Conservation (phyloP, 92 coral and sea anemone species). For the Epizoanthus scotinus region DNA sequence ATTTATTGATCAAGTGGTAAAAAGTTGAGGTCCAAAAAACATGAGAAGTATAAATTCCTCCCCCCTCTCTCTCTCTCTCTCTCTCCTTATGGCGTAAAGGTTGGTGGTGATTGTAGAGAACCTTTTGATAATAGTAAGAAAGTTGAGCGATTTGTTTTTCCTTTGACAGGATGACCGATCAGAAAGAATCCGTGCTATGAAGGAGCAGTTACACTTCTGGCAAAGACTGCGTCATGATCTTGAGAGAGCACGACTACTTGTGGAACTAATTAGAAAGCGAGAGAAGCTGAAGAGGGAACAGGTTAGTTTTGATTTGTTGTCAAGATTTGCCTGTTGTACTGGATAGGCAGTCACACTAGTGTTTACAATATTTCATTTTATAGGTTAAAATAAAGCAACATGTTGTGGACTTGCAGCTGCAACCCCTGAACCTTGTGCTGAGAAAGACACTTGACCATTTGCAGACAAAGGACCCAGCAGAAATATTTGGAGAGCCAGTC, state of each 20-base stretch:
- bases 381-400: slow-evolving; percentile 95
- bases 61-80: too few species aligned
- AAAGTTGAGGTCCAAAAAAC: too few species aligned
- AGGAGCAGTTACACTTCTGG: slow-evolving; percentile 99
- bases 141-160: neutral
- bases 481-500: slow-evolving; percentile 94
- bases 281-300: slow-evolving; percentile 97
- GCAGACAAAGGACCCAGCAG: slow-evolving; percentile 95
- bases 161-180: slow-evolving; percentile 85
- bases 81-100: too few species aligned
- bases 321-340: neutral
- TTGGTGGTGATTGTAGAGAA: too few species aligned
- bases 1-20: too few species aligned
- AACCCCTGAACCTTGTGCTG: slow-evolving; percentile 92
- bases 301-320: slow-evolving; percentile 50
- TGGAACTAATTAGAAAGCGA: slow-evolving; percentile 93
- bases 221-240: slow-evolving; percentile 97
- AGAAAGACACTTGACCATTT: slow-evolving; percentile 81
- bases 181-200: slow-evolving; percentile 97
- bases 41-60: too few species aligned
- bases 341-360: neutral
- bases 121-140: too few species aligned
- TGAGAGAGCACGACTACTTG: slow-evolving; percentile 94
- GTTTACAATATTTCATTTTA: slow-evolving; percentile 1
- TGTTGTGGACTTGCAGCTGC: slow-evolving; percentile 91